A percentile compares a stretch with the other conserved stretches of the same genome.
These are phyloP conservation scores for Menidia beryllina DNA, from an alignment of 2,113 vertebrate genomes.

Conservation along the genomic window DNA sequence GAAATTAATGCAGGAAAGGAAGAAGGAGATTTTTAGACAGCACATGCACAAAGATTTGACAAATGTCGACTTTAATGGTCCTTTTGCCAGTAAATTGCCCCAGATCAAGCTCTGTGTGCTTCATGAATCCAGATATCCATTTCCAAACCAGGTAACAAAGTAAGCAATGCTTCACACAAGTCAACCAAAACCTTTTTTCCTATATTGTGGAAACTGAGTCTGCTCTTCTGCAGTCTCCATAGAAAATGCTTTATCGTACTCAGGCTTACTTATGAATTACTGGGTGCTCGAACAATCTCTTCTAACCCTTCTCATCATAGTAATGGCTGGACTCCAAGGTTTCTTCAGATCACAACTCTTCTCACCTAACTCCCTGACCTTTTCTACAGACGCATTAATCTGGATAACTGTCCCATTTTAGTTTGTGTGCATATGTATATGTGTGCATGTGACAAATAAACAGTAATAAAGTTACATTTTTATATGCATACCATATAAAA, in stretches of 20 bases:
- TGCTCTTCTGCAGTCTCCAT: background rate
- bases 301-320: background rate
- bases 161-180: conserved; percentile 18
- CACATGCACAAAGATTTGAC: background rate
- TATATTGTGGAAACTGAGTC: background rate
- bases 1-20: background rate
- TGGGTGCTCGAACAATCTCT: conserved; percentile 2
- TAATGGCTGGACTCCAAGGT: background rate
- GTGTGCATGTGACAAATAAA: background rate
- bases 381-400: too few relatives aligned
- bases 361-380: too few relatives aligned
- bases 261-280: conserved; percentile 9
- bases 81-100: background rate
- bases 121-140: conserved; percentile 11
- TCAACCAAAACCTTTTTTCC: conserved; percentile 3
- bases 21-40: background rate
- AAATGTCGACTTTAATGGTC: background rate
- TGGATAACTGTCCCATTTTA: too few relatives aligned
- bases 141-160: conserved; percentile 13
- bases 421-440: background rate
- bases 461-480: conserved; percentile 14
- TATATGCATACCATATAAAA: background rate
- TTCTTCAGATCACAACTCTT: background rate
- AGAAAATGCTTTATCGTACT: background rate
- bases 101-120: conserved; percentile 12